Evolutionary conservation across 2,797 vertebrate species (phyloP).

Genomic region (Ctenopoma kingsleyae): DNA sequence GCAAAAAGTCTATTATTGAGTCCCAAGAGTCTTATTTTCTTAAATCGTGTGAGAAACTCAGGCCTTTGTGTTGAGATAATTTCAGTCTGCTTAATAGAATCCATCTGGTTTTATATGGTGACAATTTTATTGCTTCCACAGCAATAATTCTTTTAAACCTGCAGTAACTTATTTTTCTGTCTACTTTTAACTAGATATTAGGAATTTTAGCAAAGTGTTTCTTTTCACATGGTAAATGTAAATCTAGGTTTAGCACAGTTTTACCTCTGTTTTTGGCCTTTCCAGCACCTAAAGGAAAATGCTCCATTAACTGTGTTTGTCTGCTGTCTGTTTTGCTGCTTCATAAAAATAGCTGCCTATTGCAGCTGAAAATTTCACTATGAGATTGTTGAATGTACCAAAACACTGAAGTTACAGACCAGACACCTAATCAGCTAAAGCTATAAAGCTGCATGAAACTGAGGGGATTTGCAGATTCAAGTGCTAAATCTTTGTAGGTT

Average conservation of each 20-base stretch:
- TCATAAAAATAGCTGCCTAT: background rate
- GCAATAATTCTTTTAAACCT: background rate
- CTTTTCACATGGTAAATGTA: conserved; percentile 2
- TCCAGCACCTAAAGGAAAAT: background rate
- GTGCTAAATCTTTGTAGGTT: background rate
- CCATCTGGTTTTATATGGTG: background rate
- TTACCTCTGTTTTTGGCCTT: conserved; percentile 4
- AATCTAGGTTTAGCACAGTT: background rate
- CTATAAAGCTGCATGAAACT: background rate
- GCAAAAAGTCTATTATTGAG: background rate
- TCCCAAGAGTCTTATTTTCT: no score
- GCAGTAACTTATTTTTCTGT: background rate
- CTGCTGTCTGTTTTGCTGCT: conserved; percentile 17
- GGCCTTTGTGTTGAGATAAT: no score
- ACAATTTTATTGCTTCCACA: background rate
- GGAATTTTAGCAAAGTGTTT: background rate
- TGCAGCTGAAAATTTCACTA: background rate
- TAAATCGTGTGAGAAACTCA: no score
- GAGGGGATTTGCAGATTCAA: background rate
- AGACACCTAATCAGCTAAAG: no score
- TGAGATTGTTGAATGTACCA: background rate
- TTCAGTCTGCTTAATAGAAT: no score
- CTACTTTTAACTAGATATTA: background rate
- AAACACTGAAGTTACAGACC: background rate
- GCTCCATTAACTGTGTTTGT: background rate